Conservation (phyloP, 2,113 vertebrate species). For the Nanorana parkeri region DNA sequence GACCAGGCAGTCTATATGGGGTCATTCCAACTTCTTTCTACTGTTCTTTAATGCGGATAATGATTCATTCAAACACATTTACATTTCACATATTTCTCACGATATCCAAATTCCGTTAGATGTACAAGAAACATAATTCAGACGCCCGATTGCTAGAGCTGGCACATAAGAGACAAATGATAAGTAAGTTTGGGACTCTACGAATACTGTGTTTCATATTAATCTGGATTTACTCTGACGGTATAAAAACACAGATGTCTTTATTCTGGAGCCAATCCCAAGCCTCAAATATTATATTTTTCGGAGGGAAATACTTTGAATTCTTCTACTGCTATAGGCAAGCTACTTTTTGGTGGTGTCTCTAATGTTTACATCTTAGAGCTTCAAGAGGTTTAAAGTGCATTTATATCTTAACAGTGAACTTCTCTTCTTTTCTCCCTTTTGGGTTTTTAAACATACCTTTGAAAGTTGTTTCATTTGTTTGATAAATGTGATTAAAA, state of each 20-base stretch:
- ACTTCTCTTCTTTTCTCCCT: too few relatives aligned
- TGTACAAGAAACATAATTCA: conserved; percentile 1
- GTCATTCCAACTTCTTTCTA: too few relatives aligned
- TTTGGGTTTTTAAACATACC: too few relatives aligned
- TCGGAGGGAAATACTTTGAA: conserved; percentile 3
- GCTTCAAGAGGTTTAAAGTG: neutral
- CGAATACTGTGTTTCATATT: conserved; percentile 7
- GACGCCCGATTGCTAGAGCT: neutral
- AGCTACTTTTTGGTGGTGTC: neutral
- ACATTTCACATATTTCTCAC: too few relatives aligned
- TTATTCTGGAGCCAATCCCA: conserved; percentile 25
- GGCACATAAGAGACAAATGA: neutral
- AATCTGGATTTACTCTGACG: conserved; percentile 1
- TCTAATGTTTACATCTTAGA: conserved; percentile 12
- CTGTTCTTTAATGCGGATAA: neutral
- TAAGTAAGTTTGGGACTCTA: neutral
- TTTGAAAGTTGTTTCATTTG: too few relatives aligned
- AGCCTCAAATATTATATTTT: conserved; percentile 37
- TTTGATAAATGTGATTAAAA: too few relatives aligned
- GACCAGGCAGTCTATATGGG: too few relatives aligned
- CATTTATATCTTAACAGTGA: too few relatives aligned
- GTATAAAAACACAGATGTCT: conserved; percentile 36
- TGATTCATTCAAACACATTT: too few relatives aligned
- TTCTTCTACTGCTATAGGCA: conserved; percentile 12
- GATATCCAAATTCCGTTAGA: too few relatives aligned